Evolutionary conservation across 2,888 invertebrate genomes (phyloP).

Genomic region (Acanthococcus lagerstroemiae): DNA sequence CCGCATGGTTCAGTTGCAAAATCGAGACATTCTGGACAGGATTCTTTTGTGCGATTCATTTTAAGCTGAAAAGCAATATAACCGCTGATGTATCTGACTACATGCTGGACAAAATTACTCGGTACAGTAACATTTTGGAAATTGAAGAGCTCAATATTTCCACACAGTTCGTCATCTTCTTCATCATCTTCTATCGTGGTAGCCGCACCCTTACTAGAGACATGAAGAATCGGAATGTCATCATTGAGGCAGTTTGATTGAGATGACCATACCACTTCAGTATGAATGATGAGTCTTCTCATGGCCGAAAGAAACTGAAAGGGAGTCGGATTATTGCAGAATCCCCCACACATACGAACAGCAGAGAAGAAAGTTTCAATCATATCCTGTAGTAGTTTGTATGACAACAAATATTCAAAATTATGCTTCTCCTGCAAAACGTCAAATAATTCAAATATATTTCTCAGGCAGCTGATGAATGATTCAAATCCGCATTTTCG

Average conservation of each 20-base stretch:
- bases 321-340: conserved; percentile 18
- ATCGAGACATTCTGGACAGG: not conserved
- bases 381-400: conserved; percentile 12
- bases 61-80: not conserved
- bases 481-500: conserved; percentile 2
- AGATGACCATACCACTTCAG: conserved; percentile 10
- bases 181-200: not conserved
- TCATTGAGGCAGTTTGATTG: not conserved
- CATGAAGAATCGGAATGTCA: not conserved
- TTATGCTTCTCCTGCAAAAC: not conserved
- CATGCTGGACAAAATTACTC: not conserved
- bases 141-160: not conserved
- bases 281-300: not conserved
- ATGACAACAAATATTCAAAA: conserved; percentile 8
- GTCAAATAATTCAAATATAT: conserved; percentile 11
- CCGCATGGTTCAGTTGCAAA: too few species aligned
- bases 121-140: not conserved
- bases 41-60: not conserved
- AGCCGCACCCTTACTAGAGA: not conserved
- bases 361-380: conserved; percentile 17
- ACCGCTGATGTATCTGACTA: not conserved
- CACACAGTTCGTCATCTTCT: not conserved
- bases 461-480: not conserved
- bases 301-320: conserved; percentile 10
- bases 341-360: conserved; percentile 7